Conservation (phyloP, 2,113 vertebrate genomes). For the Gymnarchus niloticus region DNA sequence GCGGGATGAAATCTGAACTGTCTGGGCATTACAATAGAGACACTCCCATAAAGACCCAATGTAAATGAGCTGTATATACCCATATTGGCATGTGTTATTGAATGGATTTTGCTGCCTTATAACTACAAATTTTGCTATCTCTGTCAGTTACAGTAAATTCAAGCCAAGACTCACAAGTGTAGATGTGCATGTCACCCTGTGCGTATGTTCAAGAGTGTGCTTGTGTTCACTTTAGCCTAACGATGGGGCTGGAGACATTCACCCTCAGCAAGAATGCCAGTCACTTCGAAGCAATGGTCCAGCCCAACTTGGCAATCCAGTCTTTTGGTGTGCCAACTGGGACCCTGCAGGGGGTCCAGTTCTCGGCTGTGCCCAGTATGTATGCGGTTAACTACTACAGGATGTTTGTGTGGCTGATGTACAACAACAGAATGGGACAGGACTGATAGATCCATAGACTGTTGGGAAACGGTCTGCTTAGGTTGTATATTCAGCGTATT, state of each 20-base stretch:
- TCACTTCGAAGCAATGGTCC: not conserved
- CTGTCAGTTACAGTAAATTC: too few relatives aligned
- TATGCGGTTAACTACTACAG: not conserved
- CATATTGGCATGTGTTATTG: not conserved
- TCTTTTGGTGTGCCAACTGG: not conserved
- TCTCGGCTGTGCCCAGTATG: slow-evolving; percentile 11
- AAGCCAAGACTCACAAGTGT: too few relatives aligned
- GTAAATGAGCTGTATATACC: too few relatives aligned
- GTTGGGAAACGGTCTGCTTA: not conserved
- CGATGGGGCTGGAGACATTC: slow-evolving; percentile 13
- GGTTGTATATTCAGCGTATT: not conserved
- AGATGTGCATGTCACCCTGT: not conserved
- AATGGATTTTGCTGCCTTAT: not conserved
- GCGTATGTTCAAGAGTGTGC: not conserved
- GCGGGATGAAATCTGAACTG: too few relatives aligned
- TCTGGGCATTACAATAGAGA: too few relatives aligned
- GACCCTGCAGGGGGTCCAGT: slow-evolving; percentile 3
- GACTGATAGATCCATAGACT: not conserved
- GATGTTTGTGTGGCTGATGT: not conserved
- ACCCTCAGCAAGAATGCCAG: not conserved
- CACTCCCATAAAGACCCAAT: too few relatives aligned
- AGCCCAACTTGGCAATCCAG: slow-evolving; percentile 24
- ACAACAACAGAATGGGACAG: not conserved
- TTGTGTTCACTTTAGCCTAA: slow-evolving; percentile 13
- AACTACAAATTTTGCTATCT: not conserved